Evolutionary conservation across 2,113 vertebrate species (phyloP), one percentile per base, ranked within the genome.

Genomic region (Sebastes schlegelii): DNA sequence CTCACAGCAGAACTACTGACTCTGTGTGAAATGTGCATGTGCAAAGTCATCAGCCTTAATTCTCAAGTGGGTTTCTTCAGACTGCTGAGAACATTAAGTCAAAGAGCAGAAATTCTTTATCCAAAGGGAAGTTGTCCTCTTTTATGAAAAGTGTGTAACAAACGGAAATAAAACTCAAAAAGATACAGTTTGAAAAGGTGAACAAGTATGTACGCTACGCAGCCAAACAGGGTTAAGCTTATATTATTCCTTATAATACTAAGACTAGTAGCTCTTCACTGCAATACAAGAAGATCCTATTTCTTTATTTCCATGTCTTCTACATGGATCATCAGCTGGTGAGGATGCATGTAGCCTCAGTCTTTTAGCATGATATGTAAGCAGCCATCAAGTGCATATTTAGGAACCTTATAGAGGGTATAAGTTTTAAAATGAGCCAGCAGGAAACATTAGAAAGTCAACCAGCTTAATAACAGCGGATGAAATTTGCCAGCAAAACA

Each of bases 21-120:
- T 17, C n/a, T 6, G 2, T 42, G 26, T 63, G 60, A 63, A 63
- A 69, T 69, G 48, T 52, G 66, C 19, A 70, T 16, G 26, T 54
- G 66, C n/a, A 6, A 65, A 71, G 10, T 55, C 67, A 52, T 42
- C 46, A 23, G 34, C 26, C 5, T 9, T 54, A 10, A 65, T 57
- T 14, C 21, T 48, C n/a, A 58, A 34, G 2, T 7, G 21, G 5
- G 3, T 12, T 8, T n/a, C 42, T 13, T 46, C 40, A 43, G 40
- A 45, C 78, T 48, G 48, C 69, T 57, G 60, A 46, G 65, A 78
- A n/a, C 16, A 77, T 48, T 34, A 17, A 58, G n/a, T 46, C 40
- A 16, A 11, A 17, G 21, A 48, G 8, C 43, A 8, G 65, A 23
- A 13, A 12, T 49, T 67, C 11, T 49, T 13, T 57, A 34, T 57